phyloP scores from a whole-genome alignment of 2,797 vertebrate genomes.

The Philypnodon macrostomus region DNA sequence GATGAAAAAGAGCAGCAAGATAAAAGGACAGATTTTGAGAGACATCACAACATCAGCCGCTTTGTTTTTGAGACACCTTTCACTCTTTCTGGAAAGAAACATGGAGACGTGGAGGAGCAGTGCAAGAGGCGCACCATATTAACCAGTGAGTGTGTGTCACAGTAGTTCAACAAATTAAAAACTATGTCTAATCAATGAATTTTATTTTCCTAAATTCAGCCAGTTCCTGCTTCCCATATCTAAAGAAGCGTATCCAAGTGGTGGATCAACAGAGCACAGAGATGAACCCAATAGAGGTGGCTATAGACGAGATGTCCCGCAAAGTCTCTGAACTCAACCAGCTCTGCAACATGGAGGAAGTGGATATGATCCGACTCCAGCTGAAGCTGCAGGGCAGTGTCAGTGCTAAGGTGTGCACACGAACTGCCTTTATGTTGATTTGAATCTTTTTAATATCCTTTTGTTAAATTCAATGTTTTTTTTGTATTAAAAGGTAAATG shows the following conservation, averaged over 20 bases:
- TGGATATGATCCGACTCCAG: conserved; percentile 98
- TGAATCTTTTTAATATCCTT: not conserved
- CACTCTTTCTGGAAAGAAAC: conserved; percentile 93
- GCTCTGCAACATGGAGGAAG: conserved; percentile 92
- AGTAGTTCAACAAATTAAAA: not conserved
- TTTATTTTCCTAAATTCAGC: conserved; percentile 67
- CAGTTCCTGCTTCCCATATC: conserved; percentile 91
- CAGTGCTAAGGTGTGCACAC: conserved; percentile 86
- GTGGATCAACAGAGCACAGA: conserved; percentile 93
- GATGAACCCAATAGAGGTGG: conserved; percentile 96
- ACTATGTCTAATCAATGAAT: not conserved
- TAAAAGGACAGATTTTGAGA: conserved; percentile 92
- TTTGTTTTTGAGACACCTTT: conserved; percentile 98
- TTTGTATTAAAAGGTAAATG: conserved; percentile 85
- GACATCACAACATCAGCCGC: conserved; percentile 93
- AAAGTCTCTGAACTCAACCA: conserved; percentile 96
- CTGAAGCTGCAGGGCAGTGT: conserved; percentile 97
- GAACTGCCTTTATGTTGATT: not conserved
- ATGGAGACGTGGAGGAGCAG: conserved; percentile 95
- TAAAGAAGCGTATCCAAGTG: conserved; percentile 97
- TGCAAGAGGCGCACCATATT: conserved; percentile 94
- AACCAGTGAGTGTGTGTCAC: conserved; percentile 77
- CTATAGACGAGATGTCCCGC: conserved; percentile 96
- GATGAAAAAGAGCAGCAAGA: conserved; percentile 94
- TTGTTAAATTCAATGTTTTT: conserved; percentile 3